Evolutionary conservation across 2,888 invertebrate genomes (phyloP).

Genomic region (Nomada flava): DNA sequence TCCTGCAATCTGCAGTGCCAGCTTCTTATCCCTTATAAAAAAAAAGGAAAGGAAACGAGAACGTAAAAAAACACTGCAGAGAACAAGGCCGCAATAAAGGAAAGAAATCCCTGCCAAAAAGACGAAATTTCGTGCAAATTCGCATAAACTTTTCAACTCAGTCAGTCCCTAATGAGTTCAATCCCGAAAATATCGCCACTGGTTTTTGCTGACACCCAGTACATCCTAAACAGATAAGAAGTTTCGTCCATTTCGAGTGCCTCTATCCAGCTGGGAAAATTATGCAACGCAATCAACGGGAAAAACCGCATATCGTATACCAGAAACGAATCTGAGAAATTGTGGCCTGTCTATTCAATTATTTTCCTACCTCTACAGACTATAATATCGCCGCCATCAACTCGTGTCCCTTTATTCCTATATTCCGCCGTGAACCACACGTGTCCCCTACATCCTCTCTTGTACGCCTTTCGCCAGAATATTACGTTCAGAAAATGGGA

Average conservation of each 20-base stretch:
- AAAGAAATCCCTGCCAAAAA: neutral
- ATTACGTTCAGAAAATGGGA: slow-evolving; percentile 60
- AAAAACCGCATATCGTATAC: slow-evolving; percentile 33
- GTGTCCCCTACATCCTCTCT: slow-evolving; percentile 7
- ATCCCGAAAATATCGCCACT: neutral
- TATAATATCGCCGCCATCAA: slow-evolving; percentile 18
- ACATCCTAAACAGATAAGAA: slow-evolving; percentile 8
- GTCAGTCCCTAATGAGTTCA: slow-evolving; percentile 6
- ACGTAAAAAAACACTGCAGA: neutral
- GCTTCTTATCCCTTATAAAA: slow-evolving; percentile 1
- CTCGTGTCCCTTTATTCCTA: neutral
- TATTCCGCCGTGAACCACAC: slow-evolving; percentile 1
- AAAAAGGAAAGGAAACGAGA: neutral
- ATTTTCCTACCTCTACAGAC: slow-evolving; percentile 57
- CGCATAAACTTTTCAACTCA: slow-evolving; percentile 1
- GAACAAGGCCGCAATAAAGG: slow-evolving; percentile 8
- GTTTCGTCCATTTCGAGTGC: neutral
- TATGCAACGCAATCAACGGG: neutral
- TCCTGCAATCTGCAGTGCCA: neutral
- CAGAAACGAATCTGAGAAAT: slow-evolving; percentile 23
- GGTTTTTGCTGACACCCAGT: slow-evolving; percentile 1
- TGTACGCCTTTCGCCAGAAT: slow-evolving; percentile 44
- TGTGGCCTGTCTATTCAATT: slow-evolving; percentile 57
- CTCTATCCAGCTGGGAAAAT: neutral
- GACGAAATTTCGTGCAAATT: slow-evolving; percentile 1